Base-by-base conservation (phyloP, 2,113 vertebrate genomes). In the Aspidoscelis tigris region DNA sequence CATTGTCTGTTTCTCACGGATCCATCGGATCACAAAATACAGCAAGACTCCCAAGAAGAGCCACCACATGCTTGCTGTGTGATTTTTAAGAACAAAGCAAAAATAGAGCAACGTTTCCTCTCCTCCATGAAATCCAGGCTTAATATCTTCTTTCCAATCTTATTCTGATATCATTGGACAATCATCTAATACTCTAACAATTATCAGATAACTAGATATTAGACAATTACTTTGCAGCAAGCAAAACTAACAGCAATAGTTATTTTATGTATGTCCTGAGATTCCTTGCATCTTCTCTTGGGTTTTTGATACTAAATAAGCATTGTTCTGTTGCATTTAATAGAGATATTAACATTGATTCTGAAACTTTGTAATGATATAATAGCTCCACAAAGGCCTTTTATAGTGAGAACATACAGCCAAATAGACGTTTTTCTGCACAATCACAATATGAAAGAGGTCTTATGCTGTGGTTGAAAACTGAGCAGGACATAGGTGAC, bases 1-100 rank as follows among this genome's bases (percentile, higher is more conserved):
- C 50, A 95, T 89, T 44, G 80, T 79, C 44, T 94, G 93, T 70
- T 88, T 91, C 70, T 95, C 90, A 85, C 90, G 91, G 79, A 93
- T 90, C 92, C 93, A 93, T 83, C 93, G 91, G 26, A 50, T 50
- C 47, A 50, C 47, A 50, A 50, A 50, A 9, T 50, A 50, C 47
- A 50, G 47, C 47, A 50, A 9, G 47, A 50, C 47, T 50, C 47
- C 47, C 47, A 50, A 9, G 47, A 50, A 50, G 47, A 50, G 47
- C 47, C 47, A 50, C 47, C 47, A 50, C 47, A 50, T 50, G 5
- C 47, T 50, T 50, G 8, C 76, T 0, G 95, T 95, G 71, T 88
- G 21, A 64, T 21, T 64, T 64, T 5, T 71, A 6, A 70, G 71
- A 10, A 41, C 11, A 50, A 50, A 50, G 47, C 47, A 50, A 9